Base-by-base conservation (phyloP, 2,113 vertebrate species). In the Grallaria varia region DNA sequence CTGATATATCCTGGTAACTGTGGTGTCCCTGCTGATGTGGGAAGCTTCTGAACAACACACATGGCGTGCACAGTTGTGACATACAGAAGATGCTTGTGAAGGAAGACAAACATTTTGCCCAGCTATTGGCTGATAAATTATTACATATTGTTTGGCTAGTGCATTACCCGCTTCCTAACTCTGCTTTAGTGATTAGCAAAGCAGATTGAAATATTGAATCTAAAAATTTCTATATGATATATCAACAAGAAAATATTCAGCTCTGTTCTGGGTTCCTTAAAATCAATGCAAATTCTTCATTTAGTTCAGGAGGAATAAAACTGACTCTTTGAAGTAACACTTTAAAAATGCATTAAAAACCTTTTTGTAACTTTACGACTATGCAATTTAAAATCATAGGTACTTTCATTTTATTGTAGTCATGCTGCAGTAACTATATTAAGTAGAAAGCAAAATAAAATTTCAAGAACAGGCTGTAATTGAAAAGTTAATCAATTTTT, bases 401-500 rank as follows among this genome's bases (percentile, higher is more conserved):
- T 17, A 84, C n/a, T 89, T 83, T 37, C 59, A 62, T 55, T 92
- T 92, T 62, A 78, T 47, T 63, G n/a, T 55, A 52, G 5, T 89
- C 14, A 24, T 25, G 10, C 9, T 75, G 18, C 71, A 84, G 49
- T 72, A 93, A 79, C 47, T 90, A 30, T 62, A 59, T 86, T 62
- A 87, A 84, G 27, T 50, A 75, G 39, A 95, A 79, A 86, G 68
- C 15, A 90, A 93, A 93, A 80, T 55, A 52, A 83, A 90, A 86
- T 71, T 81, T 63, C 64, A 84, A 90, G 52, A 39, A 59, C 13
- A 47, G 18, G 21, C 8, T 17, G 7, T 56, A 93, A 87, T 21
- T 81, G 84, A 78, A 76, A 87, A 89, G 27, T 87, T 58, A 84
- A 78, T 89, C 66, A 4, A 75, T 71, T 92, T 92, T 95, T 92